These are phyloP conservation scores for Psittacula echo DNA, from an alignment of 2,797 vertebrate genomes.

Conservation along the genomic window DNA sequence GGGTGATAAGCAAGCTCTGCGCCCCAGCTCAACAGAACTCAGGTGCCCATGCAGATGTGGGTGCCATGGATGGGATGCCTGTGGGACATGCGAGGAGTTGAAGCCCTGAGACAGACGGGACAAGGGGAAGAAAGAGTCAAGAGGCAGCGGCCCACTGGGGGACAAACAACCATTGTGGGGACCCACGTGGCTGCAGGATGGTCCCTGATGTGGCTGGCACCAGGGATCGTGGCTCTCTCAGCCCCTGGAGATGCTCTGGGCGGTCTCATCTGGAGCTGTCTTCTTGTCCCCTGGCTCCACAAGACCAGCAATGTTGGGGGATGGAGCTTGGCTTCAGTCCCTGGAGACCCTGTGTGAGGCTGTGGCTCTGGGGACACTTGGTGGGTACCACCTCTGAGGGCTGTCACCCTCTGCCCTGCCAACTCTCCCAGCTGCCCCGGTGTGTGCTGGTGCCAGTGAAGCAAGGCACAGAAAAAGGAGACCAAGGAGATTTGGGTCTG, in stretches of 20 bases:
- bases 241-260: fast-evolving
- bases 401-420: not conserved
- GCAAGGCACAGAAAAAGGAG: not conserved
- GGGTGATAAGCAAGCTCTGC: fast-evolving
- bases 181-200: not conserved
- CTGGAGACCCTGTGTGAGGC: not conserved
- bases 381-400: not conserved
- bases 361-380: not conserved
- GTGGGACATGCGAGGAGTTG: fast-evolving
- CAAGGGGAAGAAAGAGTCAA: not conserved
- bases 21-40: fast-evolving
- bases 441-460: fast-evolving
- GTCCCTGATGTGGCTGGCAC: not conserved
- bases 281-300: not conserved
- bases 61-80: not conserved
- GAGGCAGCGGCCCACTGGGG: fast-evolving
- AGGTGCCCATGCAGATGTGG: not conserved
- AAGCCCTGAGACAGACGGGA: fast-evolving
- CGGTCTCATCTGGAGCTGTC: fast-evolving
- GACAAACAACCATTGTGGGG: not conserved
- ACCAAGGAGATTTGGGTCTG: not conserved
- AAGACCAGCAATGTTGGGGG: fast-evolving
- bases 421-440: not conserved
- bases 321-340: not conserved
- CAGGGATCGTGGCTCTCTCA: fast-evolving